These are phyloP conservation scores for Oscheius sp. DNA, from an alignment of 2,888 invertebrate species.

Conservation along the genomic window DNA sequence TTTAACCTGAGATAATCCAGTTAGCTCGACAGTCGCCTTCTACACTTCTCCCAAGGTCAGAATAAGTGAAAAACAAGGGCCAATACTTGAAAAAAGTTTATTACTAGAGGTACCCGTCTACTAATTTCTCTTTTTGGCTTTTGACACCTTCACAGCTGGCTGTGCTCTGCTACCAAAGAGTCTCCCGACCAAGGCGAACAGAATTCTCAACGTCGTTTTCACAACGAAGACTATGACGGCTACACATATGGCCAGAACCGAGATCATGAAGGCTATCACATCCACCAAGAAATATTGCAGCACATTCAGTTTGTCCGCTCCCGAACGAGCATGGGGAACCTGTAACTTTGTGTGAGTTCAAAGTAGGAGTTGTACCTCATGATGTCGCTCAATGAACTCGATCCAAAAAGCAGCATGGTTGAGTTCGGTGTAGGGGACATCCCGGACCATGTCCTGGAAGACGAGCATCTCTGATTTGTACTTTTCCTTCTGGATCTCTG, in stretches of 20 bases:
- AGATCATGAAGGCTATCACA: slow-evolving; percentile 69
- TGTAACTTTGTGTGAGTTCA: slow-evolving; percentile 24
- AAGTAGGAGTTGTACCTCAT: slow-evolving; percentile 57
- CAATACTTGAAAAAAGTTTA: no score
- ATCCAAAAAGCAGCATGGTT: slow-evolving; percentile 74
- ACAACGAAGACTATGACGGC: slow-evolving; percentile 29
- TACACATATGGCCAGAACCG: slow-evolving; percentile 20
- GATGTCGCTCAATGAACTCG: slow-evolving; percentile 73
- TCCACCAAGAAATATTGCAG: slow-evolving; percentile 74
- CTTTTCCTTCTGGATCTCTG: slow-evolving; percentile 48
- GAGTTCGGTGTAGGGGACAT: slow-evolving; percentile 73
- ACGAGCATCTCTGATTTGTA: slow-evolving; percentile 69
- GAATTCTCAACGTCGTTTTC: slow-evolving; percentile 4
- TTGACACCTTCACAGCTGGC: slow-evolving; percentile 9
- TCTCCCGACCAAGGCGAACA: not conserved
- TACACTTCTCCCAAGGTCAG: no score
- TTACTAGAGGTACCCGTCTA: slow-evolving; percentile 7
- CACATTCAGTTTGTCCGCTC: slow-evolving; percentile 73
- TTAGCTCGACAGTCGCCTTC: no score
- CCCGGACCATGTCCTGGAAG: slow-evolving; percentile 72
- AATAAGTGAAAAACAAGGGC: no score
- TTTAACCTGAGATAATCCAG: no score
- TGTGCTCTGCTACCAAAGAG: not conserved
- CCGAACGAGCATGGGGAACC: slow-evolving; percentile 72
- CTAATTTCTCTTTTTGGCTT: slow-evolving; percentile 32